Conservation (phyloP, 2,113 vertebrate species). For the Misgurnus mizolepis region DNA sequence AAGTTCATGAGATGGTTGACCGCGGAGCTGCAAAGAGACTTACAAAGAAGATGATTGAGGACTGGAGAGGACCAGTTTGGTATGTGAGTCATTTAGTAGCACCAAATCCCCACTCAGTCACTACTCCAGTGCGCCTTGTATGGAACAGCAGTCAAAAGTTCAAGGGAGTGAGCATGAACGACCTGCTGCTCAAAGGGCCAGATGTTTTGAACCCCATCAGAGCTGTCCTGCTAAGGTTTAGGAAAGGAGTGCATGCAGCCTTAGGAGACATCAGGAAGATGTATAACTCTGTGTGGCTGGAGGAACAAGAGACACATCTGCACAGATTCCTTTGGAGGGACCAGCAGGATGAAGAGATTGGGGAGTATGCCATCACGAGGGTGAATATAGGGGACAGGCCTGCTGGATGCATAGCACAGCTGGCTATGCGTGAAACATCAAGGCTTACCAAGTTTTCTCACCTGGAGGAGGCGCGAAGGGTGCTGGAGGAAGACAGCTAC, state of each 20-base stretch:
- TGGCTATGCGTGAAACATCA: conserved; percentile 35
- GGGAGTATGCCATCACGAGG: conserved; percentile 27
- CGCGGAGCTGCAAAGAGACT: neutral
- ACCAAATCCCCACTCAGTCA: neutral
- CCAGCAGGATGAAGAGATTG: neutral
- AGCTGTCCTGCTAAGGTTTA: neutral
- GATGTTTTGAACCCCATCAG: neutral
- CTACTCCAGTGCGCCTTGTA: neutral
- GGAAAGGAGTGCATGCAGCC: neutral
- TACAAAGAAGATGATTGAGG: neutral
- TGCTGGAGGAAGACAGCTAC: neutral
- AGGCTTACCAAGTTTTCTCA: neutral
- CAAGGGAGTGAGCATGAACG: neutral
- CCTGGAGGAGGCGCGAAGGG: neutral
- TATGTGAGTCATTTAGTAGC: neutral
- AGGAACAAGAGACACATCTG: conserved; percentile 26
- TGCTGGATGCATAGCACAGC: conserved; percentile 48
- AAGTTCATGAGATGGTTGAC: neutral
- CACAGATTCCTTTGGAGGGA: conserved; percentile 52
- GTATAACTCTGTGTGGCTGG: neutral
- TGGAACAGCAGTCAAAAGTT: neutral
- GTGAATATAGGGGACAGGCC: conserved; percentile 51
- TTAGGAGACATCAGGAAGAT: neutral
- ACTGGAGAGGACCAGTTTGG: neutral
- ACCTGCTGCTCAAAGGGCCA: neutral